phyloP scores from a whole-genome alignment of 1,140 invertebrate species.

The Zaprionus tsacasi region DNA sequence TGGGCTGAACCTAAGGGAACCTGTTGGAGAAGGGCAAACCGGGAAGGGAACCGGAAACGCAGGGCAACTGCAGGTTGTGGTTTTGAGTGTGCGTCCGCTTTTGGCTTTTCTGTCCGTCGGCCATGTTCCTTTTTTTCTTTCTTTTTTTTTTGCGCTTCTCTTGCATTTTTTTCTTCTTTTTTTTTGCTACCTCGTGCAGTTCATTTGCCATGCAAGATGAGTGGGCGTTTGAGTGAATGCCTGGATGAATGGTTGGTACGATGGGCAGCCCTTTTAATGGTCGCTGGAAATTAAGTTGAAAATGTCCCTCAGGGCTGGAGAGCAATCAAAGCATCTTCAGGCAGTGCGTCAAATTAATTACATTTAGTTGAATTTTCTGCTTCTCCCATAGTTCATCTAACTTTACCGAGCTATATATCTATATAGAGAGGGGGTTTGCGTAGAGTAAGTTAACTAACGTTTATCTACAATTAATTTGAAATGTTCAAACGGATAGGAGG shows the following conservation, averaged over 20 bases:
- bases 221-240: conserved; percentile 54
- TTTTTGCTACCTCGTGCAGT: conserved; percentile 51
- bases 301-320: conserved; percentile 38
- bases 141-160: conserved; percentile 45
- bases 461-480: not conserved
- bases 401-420: not conserved
- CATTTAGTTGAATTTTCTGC: conserved; percentile 31
- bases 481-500: not conserved
- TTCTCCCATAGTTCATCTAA: not conserved
- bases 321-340: conserved; percentile 39
- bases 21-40: not conserved
- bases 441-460: not conserved
- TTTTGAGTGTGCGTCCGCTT: conserved; percentile 64
- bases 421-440: not conserved
- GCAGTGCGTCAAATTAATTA: conserved; percentile 44
- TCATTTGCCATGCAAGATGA: conserved; percentile 72
- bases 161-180: not conserved
- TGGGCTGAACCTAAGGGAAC: conserved; percentile 7
- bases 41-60: not conserved
- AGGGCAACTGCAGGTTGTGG: conserved; percentile 55
- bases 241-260: conserved; percentile 33
- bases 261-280: conserved; percentile 49
- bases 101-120: conserved; percentile 25
- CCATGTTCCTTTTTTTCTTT: not conserved
- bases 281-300: conserved; percentile 53